Conservation (phyloP, 2,888 invertebrate genomes). For the Oasisia sp. region DNA sequence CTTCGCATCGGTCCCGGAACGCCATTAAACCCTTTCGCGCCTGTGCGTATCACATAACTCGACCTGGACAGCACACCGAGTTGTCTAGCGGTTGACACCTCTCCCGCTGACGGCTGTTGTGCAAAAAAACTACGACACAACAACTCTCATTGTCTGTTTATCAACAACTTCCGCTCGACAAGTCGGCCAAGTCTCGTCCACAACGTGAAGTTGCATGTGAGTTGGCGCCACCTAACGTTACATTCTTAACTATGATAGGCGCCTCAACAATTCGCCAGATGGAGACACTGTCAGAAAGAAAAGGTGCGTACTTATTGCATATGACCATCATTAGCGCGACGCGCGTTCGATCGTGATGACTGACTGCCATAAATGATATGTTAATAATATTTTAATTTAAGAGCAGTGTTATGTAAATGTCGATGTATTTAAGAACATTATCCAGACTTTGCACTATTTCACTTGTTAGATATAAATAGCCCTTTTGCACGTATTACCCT, state of each 20-base stretch:
- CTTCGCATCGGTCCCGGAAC: background rate
- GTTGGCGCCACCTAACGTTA: background rate
- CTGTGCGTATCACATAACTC: background rate
- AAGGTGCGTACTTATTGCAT: background rate
- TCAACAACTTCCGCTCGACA: conserved; percentile 17
- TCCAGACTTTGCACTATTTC: no score
- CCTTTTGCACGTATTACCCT: no score
- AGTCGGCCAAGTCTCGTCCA: background rate
- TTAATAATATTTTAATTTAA: no score
- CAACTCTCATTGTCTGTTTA: conserved; percentile 13
- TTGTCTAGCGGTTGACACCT: background rate
- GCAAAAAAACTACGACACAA: background rate
- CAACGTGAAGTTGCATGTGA: conserved; percentile 1
- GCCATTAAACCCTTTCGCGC: background rate
- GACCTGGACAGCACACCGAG: background rate
- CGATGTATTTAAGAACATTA: no score
- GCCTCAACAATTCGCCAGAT: background rate
- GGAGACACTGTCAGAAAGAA: background rate
- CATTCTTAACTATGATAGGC: no score
- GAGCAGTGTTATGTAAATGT: no score
- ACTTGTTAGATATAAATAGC: no score
- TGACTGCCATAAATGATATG: no score
- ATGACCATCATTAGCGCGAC: background rate
- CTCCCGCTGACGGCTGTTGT: background rate
- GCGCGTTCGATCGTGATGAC: no score